A percentile compares a stretch with the other conserved stretches of the same genome.
phyloP scores from a whole-genome alignment of 2,888 invertebrate species.

The Drosophila sordidula region DNA sequence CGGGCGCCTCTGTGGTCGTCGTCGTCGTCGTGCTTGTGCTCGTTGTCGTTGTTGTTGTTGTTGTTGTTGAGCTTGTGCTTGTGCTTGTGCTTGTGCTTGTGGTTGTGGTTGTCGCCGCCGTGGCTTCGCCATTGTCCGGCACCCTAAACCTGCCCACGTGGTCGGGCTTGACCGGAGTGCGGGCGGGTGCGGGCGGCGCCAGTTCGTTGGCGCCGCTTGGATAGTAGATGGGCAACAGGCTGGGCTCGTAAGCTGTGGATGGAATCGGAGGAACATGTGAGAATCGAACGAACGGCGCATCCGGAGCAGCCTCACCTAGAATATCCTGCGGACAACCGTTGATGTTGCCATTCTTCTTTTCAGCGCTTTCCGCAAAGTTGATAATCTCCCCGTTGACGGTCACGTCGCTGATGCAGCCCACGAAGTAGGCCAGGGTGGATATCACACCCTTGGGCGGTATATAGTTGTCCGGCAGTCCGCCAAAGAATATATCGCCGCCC shows the following conservation, averaged over 20 bases:
- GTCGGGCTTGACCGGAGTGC: conserved; percentile 6
- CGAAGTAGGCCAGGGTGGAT: conserved; percentile 88
- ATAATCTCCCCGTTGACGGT: conserved; percentile 93
- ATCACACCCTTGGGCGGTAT: conserved; percentile 86
- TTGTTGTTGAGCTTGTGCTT: conserved; percentile 70
- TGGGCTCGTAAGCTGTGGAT: conserved; percentile 79
- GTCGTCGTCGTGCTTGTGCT: conserved; percentile 37
- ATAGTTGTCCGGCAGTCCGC: conserved; percentile 90
- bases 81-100: conserved; percentile 67
- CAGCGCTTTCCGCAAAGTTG: conserved; percentile 90
- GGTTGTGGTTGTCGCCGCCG: conserved; percentile 58
- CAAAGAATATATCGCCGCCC: conserved; percentile 92
- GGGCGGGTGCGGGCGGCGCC: conserved; percentile 31
- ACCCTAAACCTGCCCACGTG: neutral
- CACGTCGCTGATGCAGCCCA: conserved; percentile 97
- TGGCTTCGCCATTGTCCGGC: conserved; percentile 9
- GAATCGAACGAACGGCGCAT: neutral
- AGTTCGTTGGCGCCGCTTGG: conserved; percentile 74
- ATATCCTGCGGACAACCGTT: conserved; percentile 87
- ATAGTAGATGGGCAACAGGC: conserved; percentile 74
- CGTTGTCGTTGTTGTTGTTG: conserved; percentile 74
- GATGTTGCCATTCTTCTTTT: conserved; percentile 87
- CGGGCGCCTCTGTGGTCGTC: conserved; percentile 47
- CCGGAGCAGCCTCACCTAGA: conserved; percentile 61
- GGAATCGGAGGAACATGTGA: neutral